Percentiles rank a stretch among this genome's conserved stretches.
phyloP scores from a whole-genome alignment of 2,888 invertebrate genomes.

The Parnassius apollo region DNA sequence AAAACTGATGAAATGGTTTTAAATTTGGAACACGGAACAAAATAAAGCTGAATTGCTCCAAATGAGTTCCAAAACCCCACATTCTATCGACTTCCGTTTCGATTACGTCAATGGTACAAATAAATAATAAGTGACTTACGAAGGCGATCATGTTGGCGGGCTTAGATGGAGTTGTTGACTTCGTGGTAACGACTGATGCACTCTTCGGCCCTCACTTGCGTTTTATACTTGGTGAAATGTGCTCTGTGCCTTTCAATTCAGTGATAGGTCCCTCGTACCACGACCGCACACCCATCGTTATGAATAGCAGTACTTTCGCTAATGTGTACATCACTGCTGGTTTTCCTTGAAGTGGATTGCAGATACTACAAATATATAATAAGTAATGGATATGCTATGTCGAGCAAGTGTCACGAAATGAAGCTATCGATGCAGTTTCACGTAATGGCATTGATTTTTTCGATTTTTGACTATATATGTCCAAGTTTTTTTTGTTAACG shows the following conservation, averaged over 20 bases:
- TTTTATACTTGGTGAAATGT: constrained; percentile 79
- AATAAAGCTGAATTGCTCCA: neutral
- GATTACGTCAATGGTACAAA: constrained; percentile 22
- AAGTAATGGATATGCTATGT: constrained; percentile 40
- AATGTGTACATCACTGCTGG: constrained; percentile 36
- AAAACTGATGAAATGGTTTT: neutral
- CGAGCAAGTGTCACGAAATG: constrained; percentile 33
- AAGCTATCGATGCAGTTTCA: constrained; percentile 46
- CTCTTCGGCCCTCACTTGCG: constrained; percentile 52
- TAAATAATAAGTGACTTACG: constrained; percentile 57
- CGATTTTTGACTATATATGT: constrained; percentile 53
- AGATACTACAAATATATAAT: neutral
- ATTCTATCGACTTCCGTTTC: constrained; percentile 23
- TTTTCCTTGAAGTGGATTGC: neutral
- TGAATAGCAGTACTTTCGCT: constrained; percentile 2
- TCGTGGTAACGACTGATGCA: constrained; percentile 68
- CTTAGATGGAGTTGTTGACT: constrained; percentile 62
- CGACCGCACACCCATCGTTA: constrained; percentile 24
- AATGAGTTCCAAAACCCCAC: neutral
- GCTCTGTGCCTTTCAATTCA: constrained; percentile 70
- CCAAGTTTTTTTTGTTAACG: constrained; percentile 39
- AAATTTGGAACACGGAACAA: constrained; percentile 9
- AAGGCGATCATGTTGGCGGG: constrained; percentile 75
- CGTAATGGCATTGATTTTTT: constrained; percentile 41
- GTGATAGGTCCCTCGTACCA: constrained; percentile 61